Evolutionary conservation across 2,888 invertebrate genomes (phyloP).

Genomic region (Tetranychus piercei): DNA sequence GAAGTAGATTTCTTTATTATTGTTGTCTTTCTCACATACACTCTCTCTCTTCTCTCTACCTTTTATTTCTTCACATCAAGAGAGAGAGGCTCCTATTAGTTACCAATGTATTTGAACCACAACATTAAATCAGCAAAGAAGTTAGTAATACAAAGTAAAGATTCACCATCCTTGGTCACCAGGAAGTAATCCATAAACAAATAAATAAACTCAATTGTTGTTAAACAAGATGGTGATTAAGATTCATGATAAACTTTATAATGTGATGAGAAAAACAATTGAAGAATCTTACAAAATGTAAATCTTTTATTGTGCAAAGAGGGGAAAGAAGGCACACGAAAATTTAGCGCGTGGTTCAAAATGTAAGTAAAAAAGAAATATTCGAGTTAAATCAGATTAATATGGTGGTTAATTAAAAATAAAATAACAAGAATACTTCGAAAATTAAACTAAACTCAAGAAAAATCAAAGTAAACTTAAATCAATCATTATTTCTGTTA

Average conservation of each 20-base stretch:
- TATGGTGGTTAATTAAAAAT: no score
- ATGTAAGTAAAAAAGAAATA: no score
- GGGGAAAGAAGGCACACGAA: no score
- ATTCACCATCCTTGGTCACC: background rate
- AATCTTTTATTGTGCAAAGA: background rate
- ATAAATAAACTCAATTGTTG: background rate
- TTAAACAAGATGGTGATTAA: background rate
- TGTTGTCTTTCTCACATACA: background rate
- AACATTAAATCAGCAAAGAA: background rate
- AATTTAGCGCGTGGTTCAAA: no score
- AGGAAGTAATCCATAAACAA: background rate
- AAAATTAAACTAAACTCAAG: no score
- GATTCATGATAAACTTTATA: background rate
- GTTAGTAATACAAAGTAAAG: background rate
- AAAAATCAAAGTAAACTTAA: no score
- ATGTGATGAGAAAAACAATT: background rate
- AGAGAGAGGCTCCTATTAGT: background rate
- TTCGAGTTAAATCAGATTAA: no score
- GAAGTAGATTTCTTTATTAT: background rate
- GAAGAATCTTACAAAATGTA: background rate
- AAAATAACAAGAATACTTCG: no score
- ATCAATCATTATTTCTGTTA: no score
- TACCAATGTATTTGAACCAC: background rate
- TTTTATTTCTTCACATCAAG: background rate
- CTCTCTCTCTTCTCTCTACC: background rate